phyloP scores from a whole-genome alignment of 2,113 vertebrate genomes.

The Chaenogobius annularis region DNA sequence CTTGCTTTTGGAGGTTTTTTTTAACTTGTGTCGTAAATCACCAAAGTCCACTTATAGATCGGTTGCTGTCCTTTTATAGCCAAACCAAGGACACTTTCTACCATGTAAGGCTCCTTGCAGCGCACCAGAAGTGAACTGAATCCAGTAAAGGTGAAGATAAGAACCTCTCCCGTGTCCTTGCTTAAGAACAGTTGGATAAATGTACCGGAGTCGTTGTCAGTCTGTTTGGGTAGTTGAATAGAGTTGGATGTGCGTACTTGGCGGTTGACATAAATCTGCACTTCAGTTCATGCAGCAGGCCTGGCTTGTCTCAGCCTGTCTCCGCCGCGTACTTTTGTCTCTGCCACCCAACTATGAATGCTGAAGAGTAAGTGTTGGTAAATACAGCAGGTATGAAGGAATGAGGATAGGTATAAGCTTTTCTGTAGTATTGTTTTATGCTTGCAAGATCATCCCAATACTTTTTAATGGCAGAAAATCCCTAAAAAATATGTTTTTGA shows the following conservation, averaged over 20 bases:
- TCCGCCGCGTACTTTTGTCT: constrained; percentile 46
- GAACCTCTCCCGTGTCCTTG: constrained; percentile 22
- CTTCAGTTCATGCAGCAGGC: constrained; percentile 38
- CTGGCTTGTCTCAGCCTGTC: constrained; percentile 69
- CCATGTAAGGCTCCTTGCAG: constrained; percentile 74
- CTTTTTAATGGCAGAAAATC: not conserved
- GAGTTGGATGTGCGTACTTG: constrained; percentile 36
- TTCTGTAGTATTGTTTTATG: not conserved
- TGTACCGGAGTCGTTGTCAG: constrained; percentile 24
- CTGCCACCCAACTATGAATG: constrained; percentile 23
- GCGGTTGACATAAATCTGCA: constrained; percentile 50
- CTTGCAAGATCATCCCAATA: not conserved
- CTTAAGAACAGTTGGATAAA: constrained; percentile 29
- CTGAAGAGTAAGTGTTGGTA: constrained; percentile 39
- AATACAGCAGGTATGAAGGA: constrained; percentile 34
- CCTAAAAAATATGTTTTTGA: not conserved
- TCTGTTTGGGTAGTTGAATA: constrained; percentile 29
- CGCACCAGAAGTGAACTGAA: constrained; percentile 16
- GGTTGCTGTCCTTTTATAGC: constrained; percentile 73
- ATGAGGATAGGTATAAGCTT: not conserved
- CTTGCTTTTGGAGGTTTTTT: constrained; percentile 32
- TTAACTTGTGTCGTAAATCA: constrained; percentile 55
- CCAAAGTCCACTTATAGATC: constrained; percentile 32
- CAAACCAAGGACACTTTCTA: constrained; percentile 69
- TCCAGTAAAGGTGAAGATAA: constrained; percentile 56